A percentile compares a stretch with the other conserved stretches of the same genome.
Evolutionary conservation across 1,140 invertebrate species (phyloP).

Genomic region (Homarus americanus): DNA sequence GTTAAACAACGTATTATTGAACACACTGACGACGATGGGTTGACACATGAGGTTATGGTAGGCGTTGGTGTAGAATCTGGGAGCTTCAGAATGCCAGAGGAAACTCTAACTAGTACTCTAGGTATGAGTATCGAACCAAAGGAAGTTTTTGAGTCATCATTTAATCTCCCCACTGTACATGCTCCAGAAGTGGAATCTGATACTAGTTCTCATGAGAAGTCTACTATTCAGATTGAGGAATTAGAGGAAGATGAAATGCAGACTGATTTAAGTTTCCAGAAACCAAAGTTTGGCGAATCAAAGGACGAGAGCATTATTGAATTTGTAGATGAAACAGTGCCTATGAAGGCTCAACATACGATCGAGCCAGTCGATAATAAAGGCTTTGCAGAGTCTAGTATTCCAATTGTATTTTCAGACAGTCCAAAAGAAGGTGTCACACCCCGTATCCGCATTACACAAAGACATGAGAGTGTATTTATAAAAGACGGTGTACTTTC

Average conservation of each 20-base stretch:
- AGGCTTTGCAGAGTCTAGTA: conserved; percentile 26
- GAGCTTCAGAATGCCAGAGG: conserved; percentile 1
- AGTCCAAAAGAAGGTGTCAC: not conserved
- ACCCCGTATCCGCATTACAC: conserved; percentile 6
- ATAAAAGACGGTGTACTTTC: conserved; percentile 35
- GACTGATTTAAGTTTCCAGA: conserved; percentile 3
- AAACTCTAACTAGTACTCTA: conserved; percentile 34
- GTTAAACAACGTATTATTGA: conserved; percentile 31
- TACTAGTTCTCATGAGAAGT: conserved; percentile 35
- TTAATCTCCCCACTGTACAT: conserved; percentile 44
- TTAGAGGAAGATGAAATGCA: conserved; percentile 29
- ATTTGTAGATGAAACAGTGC: conserved; percentile 21
- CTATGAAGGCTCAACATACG: conserved; percentile 24
- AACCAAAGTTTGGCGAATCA: conserved; percentile 31
- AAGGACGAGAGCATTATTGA: conserved; percentile 17
- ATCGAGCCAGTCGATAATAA: not conserved
- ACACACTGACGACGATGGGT: conserved; percentile 32
- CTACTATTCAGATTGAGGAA: conserved; percentile 44
- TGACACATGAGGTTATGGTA: conserved; percentile 47
- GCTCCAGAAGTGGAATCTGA: conserved; percentile 53
- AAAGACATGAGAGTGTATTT: conserved; percentile 22
- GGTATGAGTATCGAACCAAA: conserved; percentile 22
- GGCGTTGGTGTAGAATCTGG: conserved; percentile 51
- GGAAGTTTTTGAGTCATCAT: conserved; percentile 53
- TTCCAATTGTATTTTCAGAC: conserved; percentile 19